A percentile compares a stretch with the other conserved stretches of the same genome.
Conservation (phyloP, 2,797 vertebrate species). For the Arnoldichthys spilopterus region DNA sequence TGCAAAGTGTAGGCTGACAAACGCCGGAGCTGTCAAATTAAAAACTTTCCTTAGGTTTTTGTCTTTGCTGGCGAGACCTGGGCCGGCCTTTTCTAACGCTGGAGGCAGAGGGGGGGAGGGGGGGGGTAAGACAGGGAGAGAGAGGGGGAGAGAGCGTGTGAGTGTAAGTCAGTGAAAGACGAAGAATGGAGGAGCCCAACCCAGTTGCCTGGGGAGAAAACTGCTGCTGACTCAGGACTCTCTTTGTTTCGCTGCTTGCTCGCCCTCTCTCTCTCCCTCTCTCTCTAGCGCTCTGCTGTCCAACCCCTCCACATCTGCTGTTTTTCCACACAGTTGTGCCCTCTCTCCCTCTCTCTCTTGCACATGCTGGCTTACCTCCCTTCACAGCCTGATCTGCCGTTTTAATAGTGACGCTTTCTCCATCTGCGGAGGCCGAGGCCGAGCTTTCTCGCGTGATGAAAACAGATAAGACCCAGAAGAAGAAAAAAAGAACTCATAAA, state of each 20-base stretch:
- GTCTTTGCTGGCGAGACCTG: constrained; percentile 36
- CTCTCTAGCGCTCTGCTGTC: constrained; percentile 46
- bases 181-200: constrained; percentile 71
- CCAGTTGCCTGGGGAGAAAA: constrained; percentile 82
- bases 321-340: constrained; percentile 66
- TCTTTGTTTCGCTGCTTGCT: constrained; percentile 77
- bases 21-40: constrained; percentile 36
- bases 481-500: constrained; percentile 41
- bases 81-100: constrained; percentile 39
- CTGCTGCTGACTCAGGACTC: constrained; percentile 86
- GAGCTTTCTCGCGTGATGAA: constrained; percentile 64
- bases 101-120: constrained; percentile 12
- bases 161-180: constrained; percentile 52
- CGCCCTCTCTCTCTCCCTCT: constrained; percentile 52
- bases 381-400: constrained; percentile 55
- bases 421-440: constrained; percentile 34
- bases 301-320: constrained; percentile 68
- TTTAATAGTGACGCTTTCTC: constrained; percentile 62
- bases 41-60: constrained; percentile 39
- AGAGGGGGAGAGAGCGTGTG: constrained; percentile 28
- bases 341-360: constrained; percentile 27
- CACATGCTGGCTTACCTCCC: constrained; percentile 17
- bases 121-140: not conserved
- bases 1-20: constrained; percentile 32
- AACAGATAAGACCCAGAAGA: constrained; percentile 66